Base-by-base conservation (phyloP, 2,113 vertebrate species). In the Cepphus grylle region DNA sequence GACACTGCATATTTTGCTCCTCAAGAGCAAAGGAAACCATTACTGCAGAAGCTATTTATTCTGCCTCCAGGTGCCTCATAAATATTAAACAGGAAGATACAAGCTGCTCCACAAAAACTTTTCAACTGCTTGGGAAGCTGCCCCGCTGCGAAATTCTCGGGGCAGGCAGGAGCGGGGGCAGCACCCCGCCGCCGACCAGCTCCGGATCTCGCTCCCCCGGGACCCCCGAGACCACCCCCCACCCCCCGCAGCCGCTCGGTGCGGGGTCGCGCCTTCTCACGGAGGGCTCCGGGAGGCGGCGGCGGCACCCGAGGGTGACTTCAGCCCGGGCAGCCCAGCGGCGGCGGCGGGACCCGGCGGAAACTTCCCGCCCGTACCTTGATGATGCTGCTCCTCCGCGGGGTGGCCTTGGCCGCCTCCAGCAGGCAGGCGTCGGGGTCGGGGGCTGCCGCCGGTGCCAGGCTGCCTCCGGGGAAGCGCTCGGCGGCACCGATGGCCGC, bases 361-460 rank as follows among this genome's bases (percentile, higher is more conserved):
- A 23, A 86, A 92, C 56, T 65, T 56, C 15, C 27, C 62, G 3
- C 13, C 76, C 94, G 81, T 97, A 99, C 99, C 99, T 99, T 99
- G 53, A 99, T 99, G 96, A 99, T 99, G 97, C 99, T 99, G 98
- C 99, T 99, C 80, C 99, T 97, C 50, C 99, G 97, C 5, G 99
- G 99, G 40, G 99, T 98, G 23, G 98, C 98, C 87, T 98, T 99
- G 86, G 98, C 98, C 6, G 99, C 97, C 81, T 99, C 99, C 97
- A 98, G 79, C 36, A 98, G 89, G 21, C 98, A 96, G 12, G 98
- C 97, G 87, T 99, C 98, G 56, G 97, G 81, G 62, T 99, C 99
- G 2, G 96, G 13, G 19, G 98, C 97, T 80, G 96, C 66, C 4
- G 58, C 22, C 5, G 67, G 50, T 30, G 8, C 92, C 58, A 81